Percentiles rank a stretch among this genome's conserved stretches.
These are phyloP conservation scores for Cephus spinipes DNA, from an alignment of 2,888 invertebrate species.

Conservation along the genomic window DNA sequence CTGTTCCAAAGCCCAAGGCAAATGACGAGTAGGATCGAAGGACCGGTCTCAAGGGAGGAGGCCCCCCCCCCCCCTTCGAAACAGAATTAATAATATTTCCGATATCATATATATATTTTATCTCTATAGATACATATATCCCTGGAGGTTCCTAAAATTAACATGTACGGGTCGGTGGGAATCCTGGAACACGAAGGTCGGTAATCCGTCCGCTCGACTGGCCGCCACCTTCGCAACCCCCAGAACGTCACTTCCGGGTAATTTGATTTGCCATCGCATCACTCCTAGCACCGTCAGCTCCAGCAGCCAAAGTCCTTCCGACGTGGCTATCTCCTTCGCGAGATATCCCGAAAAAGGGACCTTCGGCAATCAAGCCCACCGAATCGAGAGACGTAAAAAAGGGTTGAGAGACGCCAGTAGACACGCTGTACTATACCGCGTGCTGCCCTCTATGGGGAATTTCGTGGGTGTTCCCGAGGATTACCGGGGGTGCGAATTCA, in stretches of 20 bases:
- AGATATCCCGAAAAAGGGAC: neutral
- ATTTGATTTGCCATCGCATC: neutral
- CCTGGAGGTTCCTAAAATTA: neutral
- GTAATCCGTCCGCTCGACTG: neutral
- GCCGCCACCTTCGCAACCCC: neutral
- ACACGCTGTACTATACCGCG: neutral
- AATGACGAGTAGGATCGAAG: neutral
- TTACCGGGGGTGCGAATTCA: neutral
- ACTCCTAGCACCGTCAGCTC: neutral
- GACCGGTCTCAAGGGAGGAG: neutral
- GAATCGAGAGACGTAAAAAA: neutral
- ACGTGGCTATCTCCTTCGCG: neutral
- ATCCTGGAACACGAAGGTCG: neutral
- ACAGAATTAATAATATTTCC: neutral
- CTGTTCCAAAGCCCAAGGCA: neutral
- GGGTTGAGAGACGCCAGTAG: neutral
- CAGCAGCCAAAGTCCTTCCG: too few species aligned
- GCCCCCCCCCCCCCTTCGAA: neutral
- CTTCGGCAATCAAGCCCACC: neutral
- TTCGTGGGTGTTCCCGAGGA: neutral
- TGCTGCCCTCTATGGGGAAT: neutral
- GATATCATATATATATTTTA: too few species aligned
- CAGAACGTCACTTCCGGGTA: neutral
- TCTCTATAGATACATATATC: neutral
- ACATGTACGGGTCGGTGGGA: neutral